These are phyloP conservation scores for Actenoides hombroni DNA, from an alignment of 2,113 vertebrate species.

Conservation along the genomic window DNA sequence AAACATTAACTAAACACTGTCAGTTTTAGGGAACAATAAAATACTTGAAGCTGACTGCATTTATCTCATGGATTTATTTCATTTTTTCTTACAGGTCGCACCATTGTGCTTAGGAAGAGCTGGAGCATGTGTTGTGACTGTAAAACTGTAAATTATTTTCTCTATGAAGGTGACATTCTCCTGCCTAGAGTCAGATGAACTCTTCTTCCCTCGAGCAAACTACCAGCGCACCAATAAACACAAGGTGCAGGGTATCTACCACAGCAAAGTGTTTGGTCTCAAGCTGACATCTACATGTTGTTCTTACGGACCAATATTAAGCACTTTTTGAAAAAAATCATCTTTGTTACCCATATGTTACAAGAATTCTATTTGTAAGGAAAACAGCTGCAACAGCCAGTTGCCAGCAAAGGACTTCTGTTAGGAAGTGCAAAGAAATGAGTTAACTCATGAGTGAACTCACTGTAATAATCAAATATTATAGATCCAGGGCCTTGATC, in stretches of 20 bases:
- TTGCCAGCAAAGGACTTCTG: background rate
- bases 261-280: conserved; percentile 39
- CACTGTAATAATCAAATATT: background rate
- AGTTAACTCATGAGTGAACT: background rate
- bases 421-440: background rate
- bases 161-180: conserved; percentile 29
- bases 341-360: background rate
- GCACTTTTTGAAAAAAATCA: conserved; percentile 39
- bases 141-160: conserved; percentile 82
- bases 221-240: background rate
- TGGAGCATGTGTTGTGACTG: conserved; percentile 92
- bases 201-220: background rate
- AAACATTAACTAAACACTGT: background rate
- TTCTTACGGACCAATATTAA: conserved; percentile 20
- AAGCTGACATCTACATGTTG: background rate
- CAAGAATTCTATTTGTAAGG: background rate
- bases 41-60: background rate
- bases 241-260: conserved; percentile 2
- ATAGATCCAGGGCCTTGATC: background rate
- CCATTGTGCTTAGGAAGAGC: conserved; percentile 94
- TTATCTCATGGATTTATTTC: background rate
- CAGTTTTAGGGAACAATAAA: background rate
- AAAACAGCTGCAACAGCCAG: background rate
- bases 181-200: background rate
- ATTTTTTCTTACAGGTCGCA: conserved; percentile 81